These are phyloP conservation scores for Drosophila mercatorum DNA, from an alignment of 2,888 invertebrate genomes.

Conservation along the genomic window DNA sequence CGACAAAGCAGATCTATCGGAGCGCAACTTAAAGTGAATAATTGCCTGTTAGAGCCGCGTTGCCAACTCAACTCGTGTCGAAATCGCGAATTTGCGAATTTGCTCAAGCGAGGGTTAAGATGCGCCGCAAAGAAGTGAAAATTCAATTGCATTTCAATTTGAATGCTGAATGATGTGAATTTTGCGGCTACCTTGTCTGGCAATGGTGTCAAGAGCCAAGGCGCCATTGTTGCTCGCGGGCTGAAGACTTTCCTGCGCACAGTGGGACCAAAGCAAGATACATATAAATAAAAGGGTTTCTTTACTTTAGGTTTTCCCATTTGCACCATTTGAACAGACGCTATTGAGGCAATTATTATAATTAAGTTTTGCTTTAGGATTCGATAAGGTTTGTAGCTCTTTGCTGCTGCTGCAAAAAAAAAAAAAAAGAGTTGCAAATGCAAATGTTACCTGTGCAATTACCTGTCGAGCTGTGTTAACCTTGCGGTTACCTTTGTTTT, in stretches of 20 bases:
- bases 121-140: slow-evolving; percentile 67
- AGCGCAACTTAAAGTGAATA: slow-evolving; percentile 20
- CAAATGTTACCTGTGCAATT: slow-evolving; percentile 61
- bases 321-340: not conserved
- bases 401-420: not conserved
- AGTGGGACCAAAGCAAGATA: slow-evolving; percentile 45
- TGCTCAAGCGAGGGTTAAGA: slow-evolving; percentile 17
- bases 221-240: slow-evolving; percentile 49
- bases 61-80: slow-evolving; percentile 23
- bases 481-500: slow-evolving; percentile 63
- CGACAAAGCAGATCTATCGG: slow-evolving; percentile 10
- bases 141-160: slow-evolving; percentile 77
- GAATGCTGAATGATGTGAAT: slow-evolving; percentile 77
- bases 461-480: slow-evolving; percentile 58
- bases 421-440: slow-evolving; percentile 44
- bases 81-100: slow-evolving; percentile 38
- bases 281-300: not conserved
- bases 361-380: slow-evolving; percentile 33
- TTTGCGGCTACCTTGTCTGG: slow-evolving; percentile 47
- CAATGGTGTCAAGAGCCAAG: slow-evolving; percentile 71
- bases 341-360: slow-evolving; percentile 28
- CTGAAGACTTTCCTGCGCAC: slow-evolving; percentile 49
- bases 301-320: not conserved
- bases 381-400: slow-evolving; percentile 29
- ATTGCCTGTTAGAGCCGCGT: slow-evolving; percentile 15